Conservation (phyloP, 2,113 vertebrate genomes). For the Ptychochromis oligacanthus region DNA sequence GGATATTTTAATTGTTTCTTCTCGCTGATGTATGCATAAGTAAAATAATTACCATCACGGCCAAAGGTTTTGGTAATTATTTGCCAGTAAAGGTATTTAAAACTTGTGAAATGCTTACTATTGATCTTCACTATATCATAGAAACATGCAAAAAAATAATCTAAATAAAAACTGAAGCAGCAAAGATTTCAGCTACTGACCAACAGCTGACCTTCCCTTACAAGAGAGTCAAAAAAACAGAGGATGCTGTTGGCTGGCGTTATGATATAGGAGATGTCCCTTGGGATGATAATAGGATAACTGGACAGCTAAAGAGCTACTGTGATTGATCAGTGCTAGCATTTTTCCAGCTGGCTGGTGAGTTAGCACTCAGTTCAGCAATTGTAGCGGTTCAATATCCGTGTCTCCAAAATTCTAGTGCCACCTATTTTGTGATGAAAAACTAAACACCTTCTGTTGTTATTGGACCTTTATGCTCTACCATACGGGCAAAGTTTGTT, state of each 20-base stretch:
- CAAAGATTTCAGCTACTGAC: neutral
- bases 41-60: neutral
- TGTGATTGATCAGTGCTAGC: neutral
- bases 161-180: neutral
- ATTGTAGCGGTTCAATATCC: neutral
- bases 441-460: neutral
- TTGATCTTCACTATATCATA: neutral
- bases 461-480: neutral
- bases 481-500: neutral
- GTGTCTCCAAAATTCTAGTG: neutral
- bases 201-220: neutral
- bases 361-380: neutral
- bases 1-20: neutral
- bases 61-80: neutral
- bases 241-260: neutral
- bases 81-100: neutral
- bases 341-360: neutral
- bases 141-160: neutral
- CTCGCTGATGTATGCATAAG: neutral
- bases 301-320: too few relatives aligned
- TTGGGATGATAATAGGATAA: neutral
- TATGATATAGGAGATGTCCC: neutral
- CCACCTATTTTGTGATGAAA: conserved; percentile 1
- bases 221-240: neutral
- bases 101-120: neutral